These are phyloP conservation scores for Eutrigla gurnardus DNA, from an alignment of 2,797 vertebrate species.

Conservation along the genomic window DNA sequence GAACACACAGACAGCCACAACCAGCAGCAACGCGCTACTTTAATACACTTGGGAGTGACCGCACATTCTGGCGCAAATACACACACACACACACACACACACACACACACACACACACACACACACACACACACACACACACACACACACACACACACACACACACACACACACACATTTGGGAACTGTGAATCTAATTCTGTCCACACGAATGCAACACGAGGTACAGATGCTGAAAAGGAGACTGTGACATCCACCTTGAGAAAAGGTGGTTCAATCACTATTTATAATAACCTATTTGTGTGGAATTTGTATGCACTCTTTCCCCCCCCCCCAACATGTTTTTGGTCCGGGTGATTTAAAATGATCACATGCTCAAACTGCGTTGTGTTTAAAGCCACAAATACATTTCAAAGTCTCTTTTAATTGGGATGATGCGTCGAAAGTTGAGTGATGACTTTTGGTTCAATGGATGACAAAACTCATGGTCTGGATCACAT, in stretches of 20 bases:
- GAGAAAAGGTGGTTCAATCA: constrained; percentile 33
- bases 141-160: too few species aligned
- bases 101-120: too few species aligned
- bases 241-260: constrained; percentile 28
- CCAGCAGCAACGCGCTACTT: constrained; percentile 66
- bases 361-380: too few species aligned
- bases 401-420: not conserved
- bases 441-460: constrained; percentile 27
- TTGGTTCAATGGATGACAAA: too few species aligned
- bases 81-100: constrained; percentile 23
- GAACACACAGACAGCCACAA: constrained; percentile 71
- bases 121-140: too few species aligned
- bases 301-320: not conserved
- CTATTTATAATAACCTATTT: constrained; percentile 20
- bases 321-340: too few species aligned
- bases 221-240: constrained; percentile 54
- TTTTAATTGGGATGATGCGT: constrained; percentile 5
- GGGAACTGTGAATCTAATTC: constrained; percentile 56
- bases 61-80: constrained; percentile 60
- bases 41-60: constrained; percentile 68
- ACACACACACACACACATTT: too few species aligned
- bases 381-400: too few species aligned
- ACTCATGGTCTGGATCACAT: too few species aligned
- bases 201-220: constrained; percentile 50
- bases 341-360: too few species aligned